Evolutionary conservation across 2,113 vertebrate genomes (phyloP).

Genomic region (Ascaphus truei): DNA sequence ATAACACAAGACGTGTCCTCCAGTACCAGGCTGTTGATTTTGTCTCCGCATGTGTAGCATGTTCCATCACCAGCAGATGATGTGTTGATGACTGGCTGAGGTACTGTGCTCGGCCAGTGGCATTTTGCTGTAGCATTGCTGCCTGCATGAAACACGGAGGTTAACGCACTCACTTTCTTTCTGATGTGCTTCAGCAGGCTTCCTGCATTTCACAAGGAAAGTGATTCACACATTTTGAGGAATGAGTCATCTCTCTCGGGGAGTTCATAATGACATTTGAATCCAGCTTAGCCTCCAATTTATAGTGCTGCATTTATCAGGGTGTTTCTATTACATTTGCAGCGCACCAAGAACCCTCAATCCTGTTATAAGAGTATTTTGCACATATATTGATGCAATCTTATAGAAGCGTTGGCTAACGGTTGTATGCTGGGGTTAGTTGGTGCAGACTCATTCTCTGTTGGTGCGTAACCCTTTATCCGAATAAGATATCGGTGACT

Average conservation of each 20-base stretch:
- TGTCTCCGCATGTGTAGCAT: neutral
- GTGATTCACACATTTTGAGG: neutral
- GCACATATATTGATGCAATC: no score
- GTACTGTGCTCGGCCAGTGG: neutral
- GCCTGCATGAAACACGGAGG: neutral
- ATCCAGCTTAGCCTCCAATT: neutral
- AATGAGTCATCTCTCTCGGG: neutral
- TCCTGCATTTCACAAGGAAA: neutral
- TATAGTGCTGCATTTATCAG: neutral
- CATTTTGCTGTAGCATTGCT: neutral
- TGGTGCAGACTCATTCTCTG: no score
- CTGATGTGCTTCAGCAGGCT: neutral
- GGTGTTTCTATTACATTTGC: neutral
- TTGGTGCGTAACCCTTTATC: no score
- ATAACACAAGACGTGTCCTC: neutral
- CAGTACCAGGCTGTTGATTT: neutral
- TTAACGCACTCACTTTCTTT: neutral
- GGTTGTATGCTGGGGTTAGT: no score
- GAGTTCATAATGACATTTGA: neutral
- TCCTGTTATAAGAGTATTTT: neutral
- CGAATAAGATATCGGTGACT: no score
- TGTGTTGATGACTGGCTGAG: neutral
- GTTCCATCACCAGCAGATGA: neutral
- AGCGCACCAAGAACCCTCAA: neutral
- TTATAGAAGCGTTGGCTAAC: no score